A percentile compares a stretch with the other conserved stretches of the same genome.
Evolutionary conservation across 35 echinoderm and acorn worm species (phyloP).

Genomic region (Eucidaris tribuloides): DNA sequence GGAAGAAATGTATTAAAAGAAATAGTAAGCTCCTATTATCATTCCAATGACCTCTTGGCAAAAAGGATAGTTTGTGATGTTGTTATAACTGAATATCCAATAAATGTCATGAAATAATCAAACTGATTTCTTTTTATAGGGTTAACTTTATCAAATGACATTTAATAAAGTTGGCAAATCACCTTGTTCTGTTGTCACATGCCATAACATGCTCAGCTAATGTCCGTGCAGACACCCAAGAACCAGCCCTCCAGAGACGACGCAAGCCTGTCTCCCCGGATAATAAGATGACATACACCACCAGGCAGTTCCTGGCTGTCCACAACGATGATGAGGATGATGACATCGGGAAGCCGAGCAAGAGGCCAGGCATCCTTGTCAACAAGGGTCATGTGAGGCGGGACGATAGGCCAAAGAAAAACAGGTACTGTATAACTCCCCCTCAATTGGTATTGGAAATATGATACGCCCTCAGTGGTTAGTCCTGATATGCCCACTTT

Average conservation of each 20-base stretch:
- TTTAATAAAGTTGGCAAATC: background rate
- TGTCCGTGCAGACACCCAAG: background rate
- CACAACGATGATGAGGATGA: background rate
- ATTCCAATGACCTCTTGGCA: background rate
- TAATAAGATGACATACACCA: conserved; percentile 51
- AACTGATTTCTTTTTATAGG: background rate
- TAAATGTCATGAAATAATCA: background rate
- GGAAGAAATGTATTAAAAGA: no score
- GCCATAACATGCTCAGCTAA: background rate
- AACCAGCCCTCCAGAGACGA: conserved; percentile 47
- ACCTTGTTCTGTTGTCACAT: no score
- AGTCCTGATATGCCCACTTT: no score
- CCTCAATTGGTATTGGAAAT: no score
- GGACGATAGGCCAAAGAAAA: background rate
- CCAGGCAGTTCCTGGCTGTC: conserved; percentile 32
- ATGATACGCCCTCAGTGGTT: no score
- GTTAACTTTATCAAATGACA: background rate
- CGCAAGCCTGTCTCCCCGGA: conserved; percentile 20
- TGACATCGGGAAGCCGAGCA: conserved; percentile 30
- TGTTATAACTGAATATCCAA: background rate
- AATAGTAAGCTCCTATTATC: background rate
- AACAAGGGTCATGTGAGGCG: conserved; percentile 1
- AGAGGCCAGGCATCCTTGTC: background rate
- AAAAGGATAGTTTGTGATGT: background rate
- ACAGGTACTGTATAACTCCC: no score